Evolutionary conservation across 2,888 invertebrate genomes (phyloP).

Genomic region (Metalampra italica): DNA sequence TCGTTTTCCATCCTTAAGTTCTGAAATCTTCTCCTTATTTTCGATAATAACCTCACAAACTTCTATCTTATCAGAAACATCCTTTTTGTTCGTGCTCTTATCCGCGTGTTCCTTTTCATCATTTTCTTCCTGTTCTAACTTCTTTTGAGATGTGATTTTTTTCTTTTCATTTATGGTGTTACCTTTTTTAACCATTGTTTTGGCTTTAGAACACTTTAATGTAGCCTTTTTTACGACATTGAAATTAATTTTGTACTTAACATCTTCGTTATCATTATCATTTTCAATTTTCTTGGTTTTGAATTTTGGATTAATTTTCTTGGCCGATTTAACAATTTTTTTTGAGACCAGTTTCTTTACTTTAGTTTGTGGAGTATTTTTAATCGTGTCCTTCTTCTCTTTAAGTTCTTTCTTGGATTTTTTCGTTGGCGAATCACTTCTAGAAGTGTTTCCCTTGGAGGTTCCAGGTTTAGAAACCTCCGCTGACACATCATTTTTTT

Average conservation of each 20-base stretch:
- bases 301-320: slow-evolving; percentile 31
- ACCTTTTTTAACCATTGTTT: slow-evolving; percentile 47
- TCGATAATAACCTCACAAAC: slow-evolving; percentile 6
- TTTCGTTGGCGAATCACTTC: slow-evolving; percentile 51
- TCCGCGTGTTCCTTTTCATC: slow-evolving; percentile 16
- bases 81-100: slow-evolving; percentile 17
- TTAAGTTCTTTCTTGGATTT: slow-evolving; percentile 56
- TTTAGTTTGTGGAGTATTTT: slow-evolving; percentile 28
- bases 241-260: slow-evolving; percentile 67
- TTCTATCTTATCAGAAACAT: slow-evolving; percentile 16
- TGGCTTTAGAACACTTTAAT: slow-evolving; percentile 47
- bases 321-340: slow-evolving; percentile 36
- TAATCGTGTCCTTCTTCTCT: slow-evolving; percentile 59
- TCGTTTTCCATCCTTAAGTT: slow-evolving; percentile 13
- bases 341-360: slow-evolving; percentile 40
- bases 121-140: slow-evolving; percentile 26
- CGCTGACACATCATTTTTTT: slow-evolving; percentile 36
- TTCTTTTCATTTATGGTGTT: slow-evolving; percentile 42
- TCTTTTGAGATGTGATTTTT: slow-evolving; percentile 24
- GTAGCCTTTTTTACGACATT: slow-evolving; percentile 45
- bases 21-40: slow-evolving; percentile 14
- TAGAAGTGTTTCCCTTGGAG: slow-evolving; percentile 37
- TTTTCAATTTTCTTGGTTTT: slow-evolving; percentile 32
- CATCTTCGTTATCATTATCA: slow-evolving; percentile 40
- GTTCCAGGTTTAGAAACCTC: slow-evolving; percentile 42